phyloP scores from a whole-genome alignment of 2,888 invertebrate genomes.

The Rhagium mordax region DNA sequence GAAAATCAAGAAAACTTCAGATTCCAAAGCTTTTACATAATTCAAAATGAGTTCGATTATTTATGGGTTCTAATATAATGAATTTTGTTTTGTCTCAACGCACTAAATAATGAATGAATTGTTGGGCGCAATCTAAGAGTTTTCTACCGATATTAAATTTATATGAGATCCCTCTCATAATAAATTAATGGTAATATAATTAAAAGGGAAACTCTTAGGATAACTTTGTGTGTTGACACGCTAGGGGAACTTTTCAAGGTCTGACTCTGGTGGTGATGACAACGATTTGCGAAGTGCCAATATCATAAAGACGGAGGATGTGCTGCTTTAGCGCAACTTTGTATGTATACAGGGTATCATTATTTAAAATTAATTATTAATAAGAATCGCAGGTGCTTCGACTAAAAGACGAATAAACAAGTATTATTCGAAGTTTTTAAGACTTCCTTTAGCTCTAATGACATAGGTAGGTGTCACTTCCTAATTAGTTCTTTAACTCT shows the following conservation, averaged over 20 bases:
- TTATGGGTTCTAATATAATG: conserved; percentile 35
- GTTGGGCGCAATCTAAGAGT: conserved; percentile 8
- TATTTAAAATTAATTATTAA: too few relatives aligned
- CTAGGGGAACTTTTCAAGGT: neutral
- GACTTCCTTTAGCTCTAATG: too few relatives aligned
- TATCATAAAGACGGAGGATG: too few relatives aligned
- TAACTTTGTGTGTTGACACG: neutral
- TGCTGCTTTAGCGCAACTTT: too few relatives aligned
- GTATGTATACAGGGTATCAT: too few relatives aligned
- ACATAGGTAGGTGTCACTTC: too few relatives aligned
- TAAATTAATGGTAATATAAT: conserved; percentile 20
- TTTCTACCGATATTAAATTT: conserved; percentile 5
- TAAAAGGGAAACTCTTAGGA: conserved; percentile 13
- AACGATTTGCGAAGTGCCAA: neutral
- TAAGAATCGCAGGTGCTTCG: too few relatives aligned
- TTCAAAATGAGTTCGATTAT: conserved; percentile 41
- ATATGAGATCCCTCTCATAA: conserved; percentile 13
- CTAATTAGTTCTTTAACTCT: too few relatives aligned
- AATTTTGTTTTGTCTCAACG: conserved; percentile 27
- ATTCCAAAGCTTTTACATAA: conserved; percentile 39
- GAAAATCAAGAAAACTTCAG: conserved; percentile 42
- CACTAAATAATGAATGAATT: conserved; percentile 6
- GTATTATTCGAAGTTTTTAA: too few relatives aligned
- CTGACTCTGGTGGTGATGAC: neutral
- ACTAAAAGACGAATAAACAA: too few relatives aligned